phyloP scores from a whole-genome alignment of 2,888 invertebrate genomes.

The Platycheirus rosarum region DNA sequence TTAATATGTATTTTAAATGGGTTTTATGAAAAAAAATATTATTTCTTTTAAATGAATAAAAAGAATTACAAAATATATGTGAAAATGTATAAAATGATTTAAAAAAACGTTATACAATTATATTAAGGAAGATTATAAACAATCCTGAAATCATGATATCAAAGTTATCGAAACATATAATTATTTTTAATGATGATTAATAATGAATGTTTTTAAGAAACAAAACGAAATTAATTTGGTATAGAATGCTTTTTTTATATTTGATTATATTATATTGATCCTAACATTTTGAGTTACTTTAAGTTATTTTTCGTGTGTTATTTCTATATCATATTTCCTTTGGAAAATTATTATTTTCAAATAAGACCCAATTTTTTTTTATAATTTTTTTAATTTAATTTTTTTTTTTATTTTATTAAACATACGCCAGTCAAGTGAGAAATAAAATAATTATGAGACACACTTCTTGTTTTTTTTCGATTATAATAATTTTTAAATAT shows the following conservation, averaged over 20 bases:
- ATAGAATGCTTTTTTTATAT: slow-evolving; percentile 25
- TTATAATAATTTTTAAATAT: slow-evolving; percentile 49
- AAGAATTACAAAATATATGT: too few species aligned
- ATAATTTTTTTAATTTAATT: too few species aligned
- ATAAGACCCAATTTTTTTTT: slow-evolving; percentile 41
- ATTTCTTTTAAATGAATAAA: too few species aligned
- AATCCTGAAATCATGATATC: too few species aligned
- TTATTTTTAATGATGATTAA: slow-evolving; percentile 34
- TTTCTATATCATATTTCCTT: slow-evolving; percentile 32
- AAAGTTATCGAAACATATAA: too few species aligned
- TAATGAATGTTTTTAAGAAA: not conserved
- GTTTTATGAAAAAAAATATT: slow-evolving; percentile 22
- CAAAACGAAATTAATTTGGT: slow-evolving; percentile 39
- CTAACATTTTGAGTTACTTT: slow-evolving; percentile 40
- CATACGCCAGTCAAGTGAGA: slow-evolving; percentile 65
- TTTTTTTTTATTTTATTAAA: slow-evolving; percentile 34
- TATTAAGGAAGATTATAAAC: too few species aligned
- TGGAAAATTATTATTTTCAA: slow-evolving; percentile 19
- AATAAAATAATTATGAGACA: slow-evolving; percentile 50
- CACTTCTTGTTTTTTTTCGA: slow-evolving; percentile 38
- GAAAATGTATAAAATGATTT: too few species aligned
- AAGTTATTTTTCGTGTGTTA: slow-evolving; percentile 9
- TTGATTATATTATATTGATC: slow-evolving; percentile 51
- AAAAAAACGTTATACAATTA: too few species aligned
- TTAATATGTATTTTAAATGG: slow-evolving; percentile 28